phyloP scores from a whole-genome alignment of 2,888 invertebrate genomes.

The Drosophila kanekoi region DNA sequence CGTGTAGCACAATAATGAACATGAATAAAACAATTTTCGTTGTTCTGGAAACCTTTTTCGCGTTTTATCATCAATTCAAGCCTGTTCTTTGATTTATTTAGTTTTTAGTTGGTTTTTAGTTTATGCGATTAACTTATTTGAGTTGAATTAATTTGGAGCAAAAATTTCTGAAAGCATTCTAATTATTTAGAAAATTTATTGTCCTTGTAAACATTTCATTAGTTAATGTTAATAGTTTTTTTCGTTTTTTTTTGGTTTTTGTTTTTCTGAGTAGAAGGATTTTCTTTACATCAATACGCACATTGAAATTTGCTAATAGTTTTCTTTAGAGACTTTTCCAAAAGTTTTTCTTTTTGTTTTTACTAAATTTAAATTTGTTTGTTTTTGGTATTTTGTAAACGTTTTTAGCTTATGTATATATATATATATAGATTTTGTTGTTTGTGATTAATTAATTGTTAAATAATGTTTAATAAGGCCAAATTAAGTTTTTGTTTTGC shows the following conservation, averaged over 20 bases:
- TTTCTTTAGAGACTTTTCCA: slow-evolving; percentile 74
- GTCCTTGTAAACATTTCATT: slow-evolving; percentile 76
- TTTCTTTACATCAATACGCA: slow-evolving; percentile 64
- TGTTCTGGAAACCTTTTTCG: slow-evolving; percentile 75
- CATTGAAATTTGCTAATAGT: slow-evolving; percentile 73
- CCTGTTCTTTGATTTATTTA: slow-evolving; percentile 21
- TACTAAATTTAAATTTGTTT: slow-evolving; percentile 48
- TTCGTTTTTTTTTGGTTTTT: slow-evolving; percentile 19
- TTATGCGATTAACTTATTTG: slow-evolving; percentile 39
- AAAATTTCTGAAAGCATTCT: slow-evolving; percentile 68
- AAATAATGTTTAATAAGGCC: slow-evolving; percentile 83
- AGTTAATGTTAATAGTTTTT: slow-evolving; percentile 58
- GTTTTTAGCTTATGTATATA: slow-evolving; percentile 51
- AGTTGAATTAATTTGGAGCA: slow-evolving; percentile 50
- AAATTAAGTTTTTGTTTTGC: slow-evolving; percentile 77
- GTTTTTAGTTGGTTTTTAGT: slow-evolving; percentile 10
- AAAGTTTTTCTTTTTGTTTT: slow-evolving; percentile 38
- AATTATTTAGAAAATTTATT: slow-evolving; percentile 76
- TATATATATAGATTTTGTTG: slow-evolving; percentile 40
- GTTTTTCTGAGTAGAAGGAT: slow-evolving; percentile 24
- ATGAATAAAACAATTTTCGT: slow-evolving; percentile 71
- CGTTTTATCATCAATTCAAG: slow-evolving; percentile 14
- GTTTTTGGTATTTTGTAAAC: slow-evolving; percentile 25
- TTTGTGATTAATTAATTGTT: slow-evolving; percentile 61
- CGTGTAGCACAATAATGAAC: slow-evolving; percentile 35